Conservation (phyloP, 2,888 invertebrate species). For the Ormyrus thymus region DNA sequence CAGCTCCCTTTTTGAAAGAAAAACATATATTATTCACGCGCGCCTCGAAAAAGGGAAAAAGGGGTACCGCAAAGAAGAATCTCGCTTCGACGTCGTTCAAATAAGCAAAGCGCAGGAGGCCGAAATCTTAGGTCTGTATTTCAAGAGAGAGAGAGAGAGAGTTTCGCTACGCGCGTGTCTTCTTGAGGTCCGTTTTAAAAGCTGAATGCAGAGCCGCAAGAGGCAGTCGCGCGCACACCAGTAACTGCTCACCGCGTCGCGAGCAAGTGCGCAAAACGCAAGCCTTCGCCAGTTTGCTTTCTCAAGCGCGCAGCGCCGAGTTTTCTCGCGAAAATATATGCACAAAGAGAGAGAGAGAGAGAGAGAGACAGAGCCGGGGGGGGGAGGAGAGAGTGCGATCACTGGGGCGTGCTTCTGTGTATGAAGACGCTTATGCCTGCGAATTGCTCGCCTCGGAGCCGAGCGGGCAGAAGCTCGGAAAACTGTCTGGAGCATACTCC, state of each 20-base stretch:
- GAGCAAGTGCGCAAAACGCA: slow-evolving; percentile 60
- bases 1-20: not conserved
- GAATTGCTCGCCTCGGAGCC: not conserved
- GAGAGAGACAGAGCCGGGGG: not conserved
- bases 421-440: slow-evolving; percentile 65
- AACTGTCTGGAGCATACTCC: slow-evolving; percentile 62
- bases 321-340: slow-evolving; percentile 19
- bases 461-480: slow-evolving; percentile 56
- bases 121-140: slow-evolving; percentile 18
- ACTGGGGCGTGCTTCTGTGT: slow-evolving; percentile 56
- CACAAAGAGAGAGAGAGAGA: slow-evolving; percentile 2
- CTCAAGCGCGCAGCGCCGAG: slow-evolving; percentile 55
- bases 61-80: not conserved
- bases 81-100: not conserved
- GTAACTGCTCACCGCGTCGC: slow-evolving; percentile 63
- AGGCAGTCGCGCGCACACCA: not conserved
- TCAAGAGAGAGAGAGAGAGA: not conserved
- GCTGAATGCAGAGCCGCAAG: slow-evolving; percentile 46
- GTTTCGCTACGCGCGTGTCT: slow-evolving; percentile 10
- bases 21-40: slow-evolving; percentile 14
- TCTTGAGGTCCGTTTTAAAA: slow-evolving; percentile 59
- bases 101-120: slow-evolving; percentile 11
- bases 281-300: not conserved
- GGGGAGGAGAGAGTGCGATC: not conserved
- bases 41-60: slow-evolving; percentile 1